These are phyloP conservation scores for Argyrosomus regius DNA, from an alignment of 2,797 vertebrate species.

Conservation along the genomic window DNA sequence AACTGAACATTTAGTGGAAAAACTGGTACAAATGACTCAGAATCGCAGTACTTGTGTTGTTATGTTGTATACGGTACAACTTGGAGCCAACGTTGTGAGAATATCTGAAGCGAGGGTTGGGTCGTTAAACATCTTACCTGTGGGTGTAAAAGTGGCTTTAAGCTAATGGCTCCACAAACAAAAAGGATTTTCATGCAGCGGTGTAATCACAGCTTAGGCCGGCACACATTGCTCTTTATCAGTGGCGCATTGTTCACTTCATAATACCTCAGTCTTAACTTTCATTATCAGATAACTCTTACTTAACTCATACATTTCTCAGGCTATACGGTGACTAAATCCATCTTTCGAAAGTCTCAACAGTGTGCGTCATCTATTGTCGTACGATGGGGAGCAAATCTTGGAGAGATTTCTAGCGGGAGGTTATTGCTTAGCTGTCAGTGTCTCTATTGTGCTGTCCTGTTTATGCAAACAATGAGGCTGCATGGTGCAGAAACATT, in stretches of 20 bases:
- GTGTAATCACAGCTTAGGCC: constrained; percentile 32
- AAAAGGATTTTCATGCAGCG: constrained; percentile 22
- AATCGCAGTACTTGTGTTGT: too few relatives aligned
- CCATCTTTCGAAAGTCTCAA: constrained; percentile 17
- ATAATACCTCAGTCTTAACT: constrained; percentile 35
- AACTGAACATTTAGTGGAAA: not conserved
- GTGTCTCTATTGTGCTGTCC: constrained; percentile 44
- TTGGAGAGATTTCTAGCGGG: constrained; percentile 1
- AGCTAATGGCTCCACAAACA: constrained; percentile 57
- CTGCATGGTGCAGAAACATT: not conserved
- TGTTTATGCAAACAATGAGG: constrained; percentile 40
- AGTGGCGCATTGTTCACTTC: constrained; percentile 45
- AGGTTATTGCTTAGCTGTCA: constrained; percentile 34
- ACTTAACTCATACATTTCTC: constrained; percentile 19
- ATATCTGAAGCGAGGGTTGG: not conserved
- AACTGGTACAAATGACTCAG: not conserved
- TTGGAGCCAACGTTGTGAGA: not conserved
- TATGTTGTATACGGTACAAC: too few relatives aligned
- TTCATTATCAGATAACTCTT: constrained; percentile 40
- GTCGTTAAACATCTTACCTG: constrained; percentile 23
- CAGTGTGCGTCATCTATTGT: constrained; percentile 27
- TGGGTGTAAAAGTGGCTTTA: constrained; percentile 40
- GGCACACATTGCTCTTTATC: constrained; percentile 42
- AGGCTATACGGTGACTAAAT: constrained; percentile 9
- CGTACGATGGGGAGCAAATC: constrained; percentile 4